phyloP scores from a whole-genome alignment of 30 jellyfish, hydroid and myxozoan species.

The Cassiopea xamachana region DNA sequence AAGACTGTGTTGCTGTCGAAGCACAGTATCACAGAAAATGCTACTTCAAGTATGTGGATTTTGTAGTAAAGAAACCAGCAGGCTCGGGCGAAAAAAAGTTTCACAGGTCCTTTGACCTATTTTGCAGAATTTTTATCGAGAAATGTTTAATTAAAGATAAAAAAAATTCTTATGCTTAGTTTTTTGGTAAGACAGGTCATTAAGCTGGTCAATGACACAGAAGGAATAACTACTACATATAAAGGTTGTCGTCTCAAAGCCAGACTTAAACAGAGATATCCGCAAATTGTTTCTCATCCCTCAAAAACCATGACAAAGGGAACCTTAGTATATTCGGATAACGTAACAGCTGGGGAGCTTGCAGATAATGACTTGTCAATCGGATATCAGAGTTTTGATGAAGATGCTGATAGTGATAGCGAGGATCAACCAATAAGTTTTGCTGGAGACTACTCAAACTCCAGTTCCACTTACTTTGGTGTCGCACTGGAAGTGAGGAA shows the following conservation, averaged over 20 bases:
- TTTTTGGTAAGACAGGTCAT: neutral
- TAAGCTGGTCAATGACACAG: constrained; percentile 13
- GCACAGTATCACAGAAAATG: constrained; percentile 26
- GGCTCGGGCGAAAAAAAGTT: neutral
- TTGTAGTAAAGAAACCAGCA: neutral
- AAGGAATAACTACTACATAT: neutral
- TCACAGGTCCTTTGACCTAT: neutral
- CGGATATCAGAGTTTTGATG: no score
- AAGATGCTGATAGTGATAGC: no score
- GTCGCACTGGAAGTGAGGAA: no score
- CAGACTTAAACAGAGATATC: constrained; percentile 24
- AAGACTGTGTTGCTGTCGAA: constrained; percentile 11
- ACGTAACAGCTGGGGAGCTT: no score
- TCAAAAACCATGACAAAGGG: neutral
- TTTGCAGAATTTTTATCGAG: neutral
- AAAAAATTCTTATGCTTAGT: constrained; percentile 7
- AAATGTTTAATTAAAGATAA: neutral
- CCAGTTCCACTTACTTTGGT: no score
- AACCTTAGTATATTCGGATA: no score
- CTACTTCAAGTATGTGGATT: constrained; percentile 16
- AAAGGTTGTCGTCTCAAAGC: constrained; percentile 33
- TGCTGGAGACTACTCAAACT: no score
- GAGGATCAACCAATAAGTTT: no score
- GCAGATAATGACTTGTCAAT: no score
- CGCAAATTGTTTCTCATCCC: constrained; percentile 14